Conservation (phyloP, 2,888 invertebrate genomes). For the Philopedon plagiatum region DNA sequence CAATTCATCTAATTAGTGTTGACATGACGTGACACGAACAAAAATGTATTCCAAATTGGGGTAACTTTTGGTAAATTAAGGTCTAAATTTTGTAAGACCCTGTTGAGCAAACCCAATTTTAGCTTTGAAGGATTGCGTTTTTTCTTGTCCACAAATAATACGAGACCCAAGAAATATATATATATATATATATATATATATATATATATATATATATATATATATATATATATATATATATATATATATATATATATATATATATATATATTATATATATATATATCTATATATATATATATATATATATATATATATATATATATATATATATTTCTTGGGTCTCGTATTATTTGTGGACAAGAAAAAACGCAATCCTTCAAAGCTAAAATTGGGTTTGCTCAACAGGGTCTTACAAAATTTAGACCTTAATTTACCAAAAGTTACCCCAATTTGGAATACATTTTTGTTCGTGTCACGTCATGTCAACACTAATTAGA, state of each 20-base stretch:
- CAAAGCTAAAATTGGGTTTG: not conserved
- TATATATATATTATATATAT: no score
- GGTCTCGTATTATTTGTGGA: not conserved
- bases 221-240: no score
- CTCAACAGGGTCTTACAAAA: not conserved
- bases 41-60: not conserved
- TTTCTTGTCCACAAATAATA: not conserved
- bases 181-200: no score
- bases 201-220: no score
- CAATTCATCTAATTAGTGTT: constrained; percentile 13
- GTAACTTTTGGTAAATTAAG: constrained; percentile 5
- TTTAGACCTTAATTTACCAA: not conserved
- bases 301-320: no score
- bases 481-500: constrained; percentile 6
- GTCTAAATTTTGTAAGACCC: not conserved
- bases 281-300: no score
- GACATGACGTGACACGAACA: not conserved
- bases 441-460: constrained; percentile 9
- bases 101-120: not conserved
- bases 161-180: not conserved
- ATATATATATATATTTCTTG: not conserved
- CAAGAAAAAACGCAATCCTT: not conserved
- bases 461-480: not conserved
- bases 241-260: no score
- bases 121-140: not conserved